Percentiles rank a stretch among this genome's conserved stretches.
Conservation (phyloP, 2,888 invertebrate genomes). For the Lepidocyrtinus sp. region DNA sequence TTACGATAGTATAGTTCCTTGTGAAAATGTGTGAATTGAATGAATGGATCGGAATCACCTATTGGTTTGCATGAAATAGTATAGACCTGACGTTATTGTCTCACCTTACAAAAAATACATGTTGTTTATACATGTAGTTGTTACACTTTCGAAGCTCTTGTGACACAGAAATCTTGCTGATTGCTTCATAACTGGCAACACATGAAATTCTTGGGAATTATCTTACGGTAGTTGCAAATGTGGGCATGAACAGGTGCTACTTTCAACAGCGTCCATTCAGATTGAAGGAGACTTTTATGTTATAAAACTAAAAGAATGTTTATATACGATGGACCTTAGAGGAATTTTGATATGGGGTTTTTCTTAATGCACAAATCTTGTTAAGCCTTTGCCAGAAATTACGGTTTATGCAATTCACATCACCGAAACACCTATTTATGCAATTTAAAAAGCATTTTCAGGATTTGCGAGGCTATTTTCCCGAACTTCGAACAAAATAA, state of each 20-base stretch:
- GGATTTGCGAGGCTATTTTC: no score
- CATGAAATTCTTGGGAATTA: background rate
- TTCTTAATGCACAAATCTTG: background rate
- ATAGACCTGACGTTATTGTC: background rate
- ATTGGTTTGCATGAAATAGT: no score
- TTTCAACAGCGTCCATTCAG: background rate
- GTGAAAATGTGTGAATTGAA: conserved; percentile 17
- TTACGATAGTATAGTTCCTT: background rate
- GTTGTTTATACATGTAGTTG: background rate
- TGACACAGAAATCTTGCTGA: background rate
- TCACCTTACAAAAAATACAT: background rate
- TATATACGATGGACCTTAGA: background rate
- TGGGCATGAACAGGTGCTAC: background rate
- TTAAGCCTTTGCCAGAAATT: background rate
- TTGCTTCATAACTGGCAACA: background rate
- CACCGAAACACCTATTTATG: background rate
- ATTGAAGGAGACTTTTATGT: background rate
- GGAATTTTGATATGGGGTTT: background rate
- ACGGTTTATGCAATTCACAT: background rate
- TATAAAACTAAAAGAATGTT: background rate
- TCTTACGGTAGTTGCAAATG: background rate
- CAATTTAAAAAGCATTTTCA: no score
- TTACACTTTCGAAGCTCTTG: background rate
- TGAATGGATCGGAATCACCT: no score
- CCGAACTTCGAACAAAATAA: no score